Evolutionary conservation across 1,140 invertebrate genomes (phyloP).

Genomic region (Eurosta solidaginis): DNA sequence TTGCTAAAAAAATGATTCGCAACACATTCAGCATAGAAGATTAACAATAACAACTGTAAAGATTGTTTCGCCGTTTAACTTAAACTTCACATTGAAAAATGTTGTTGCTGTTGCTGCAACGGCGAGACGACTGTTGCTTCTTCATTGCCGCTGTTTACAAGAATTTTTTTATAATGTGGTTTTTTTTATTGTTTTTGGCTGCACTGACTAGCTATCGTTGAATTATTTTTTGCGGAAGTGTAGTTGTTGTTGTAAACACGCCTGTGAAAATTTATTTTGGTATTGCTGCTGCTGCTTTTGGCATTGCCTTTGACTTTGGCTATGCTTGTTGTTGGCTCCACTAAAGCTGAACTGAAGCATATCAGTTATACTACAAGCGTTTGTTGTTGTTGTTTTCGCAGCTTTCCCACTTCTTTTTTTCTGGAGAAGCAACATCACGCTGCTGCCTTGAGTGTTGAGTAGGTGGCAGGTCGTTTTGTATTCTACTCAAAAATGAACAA

Average conservation of each 20-base stretch:
- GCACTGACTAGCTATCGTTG: background rate
- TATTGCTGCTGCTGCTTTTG: background rate
- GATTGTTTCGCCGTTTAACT: background rate
- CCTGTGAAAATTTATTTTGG: slow-evolving; percentile 1
- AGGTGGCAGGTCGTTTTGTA: slow-evolving; percentile 7
- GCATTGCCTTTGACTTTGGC: slow-evolving; percentile 6
- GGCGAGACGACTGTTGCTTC: background rate
- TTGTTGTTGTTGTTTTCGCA: background rate
- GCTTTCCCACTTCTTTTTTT: background rate
- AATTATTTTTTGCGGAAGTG: background rate
- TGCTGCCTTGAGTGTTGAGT: slow-evolving; percentile 16
- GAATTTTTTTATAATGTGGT: background rate
- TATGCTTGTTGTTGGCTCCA: background rate
- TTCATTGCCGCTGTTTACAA: slow-evolving; percentile 21
- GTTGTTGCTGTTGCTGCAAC: background rate
- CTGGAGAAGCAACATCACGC: background rate
- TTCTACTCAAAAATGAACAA: background rate
- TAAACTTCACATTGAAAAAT: slow-evolving; percentile 20
- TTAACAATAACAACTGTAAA: background rate
- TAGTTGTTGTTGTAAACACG: background rate
- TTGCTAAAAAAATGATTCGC: background rate
- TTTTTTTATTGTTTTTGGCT: background rate
- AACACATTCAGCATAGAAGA: background rate
- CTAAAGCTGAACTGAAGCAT: too few species aligned
- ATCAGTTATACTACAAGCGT: background rate